Evolutionary conservation across 2,113 vertebrate genomes (phyloP).

Genomic region (Pseudois nayaur): DNA sequence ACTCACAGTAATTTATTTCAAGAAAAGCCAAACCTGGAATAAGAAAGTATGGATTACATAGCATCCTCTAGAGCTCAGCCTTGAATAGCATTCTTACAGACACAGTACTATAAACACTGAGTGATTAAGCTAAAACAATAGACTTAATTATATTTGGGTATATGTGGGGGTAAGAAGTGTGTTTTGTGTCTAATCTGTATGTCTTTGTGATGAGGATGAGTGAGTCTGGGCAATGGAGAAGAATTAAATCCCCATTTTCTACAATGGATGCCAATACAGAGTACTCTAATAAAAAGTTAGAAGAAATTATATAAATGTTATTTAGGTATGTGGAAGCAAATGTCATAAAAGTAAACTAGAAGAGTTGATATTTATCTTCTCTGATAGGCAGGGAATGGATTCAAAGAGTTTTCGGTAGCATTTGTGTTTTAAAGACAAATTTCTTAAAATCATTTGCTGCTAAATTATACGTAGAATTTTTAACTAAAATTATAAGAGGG

Average conservation of each 20-base stretch:
- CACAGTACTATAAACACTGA: neutral
- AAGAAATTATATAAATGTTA: neutral
- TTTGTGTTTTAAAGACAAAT: neutral
- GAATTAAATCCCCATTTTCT: neutral
- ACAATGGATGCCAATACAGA: neutral
- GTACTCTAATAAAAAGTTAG: neutral
- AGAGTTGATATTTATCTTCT: neutral
- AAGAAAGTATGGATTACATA: neutral
- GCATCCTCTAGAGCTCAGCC: neutral
- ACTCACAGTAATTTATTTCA: neutral
- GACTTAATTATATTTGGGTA: neutral
- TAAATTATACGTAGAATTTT: neutral
- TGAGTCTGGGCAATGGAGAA: neutral
- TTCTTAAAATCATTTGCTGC: neutral
- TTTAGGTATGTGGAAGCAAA: neutral
- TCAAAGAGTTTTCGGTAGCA: neutral
- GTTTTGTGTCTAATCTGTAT: neutral
- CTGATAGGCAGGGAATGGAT: neutral
- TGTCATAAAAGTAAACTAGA: neutral
- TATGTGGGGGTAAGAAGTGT: neutral
- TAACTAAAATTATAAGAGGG: neutral
- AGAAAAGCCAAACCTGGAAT: neutral
- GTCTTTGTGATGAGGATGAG: neutral
- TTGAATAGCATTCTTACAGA: neutral
- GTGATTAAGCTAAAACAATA: neutral